Evolutionary conservation across 53 echinoderm and acorn worm genomes (phyloP).

Genomic region (Apostichopus leukothele): DNA sequence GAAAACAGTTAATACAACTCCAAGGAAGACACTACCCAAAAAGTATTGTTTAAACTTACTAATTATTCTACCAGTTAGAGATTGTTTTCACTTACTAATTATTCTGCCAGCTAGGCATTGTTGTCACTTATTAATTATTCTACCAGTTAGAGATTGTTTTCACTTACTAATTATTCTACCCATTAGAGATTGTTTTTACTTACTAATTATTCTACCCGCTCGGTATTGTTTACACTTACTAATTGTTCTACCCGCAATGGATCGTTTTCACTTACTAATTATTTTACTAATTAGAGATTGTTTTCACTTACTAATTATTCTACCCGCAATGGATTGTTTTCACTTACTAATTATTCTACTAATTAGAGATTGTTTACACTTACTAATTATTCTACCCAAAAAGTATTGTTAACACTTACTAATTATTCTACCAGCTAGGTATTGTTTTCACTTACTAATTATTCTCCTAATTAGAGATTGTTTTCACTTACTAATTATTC

Average conservation of each 20-base stretch:
- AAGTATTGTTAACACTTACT: conserved; percentile 60
- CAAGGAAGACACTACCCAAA: no score
- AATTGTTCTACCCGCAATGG: no score
- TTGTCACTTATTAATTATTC: no score
- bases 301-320: conserved; percentile 82
- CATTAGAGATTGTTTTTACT: conserved; percentile 24
- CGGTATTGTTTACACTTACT: conserved; percentile 45
- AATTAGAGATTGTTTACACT: no score
- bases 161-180: conserved; percentile 91
- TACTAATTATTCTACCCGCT: conserved; percentile 92
- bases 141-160: no score
- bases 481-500: conserved; percentile 84
- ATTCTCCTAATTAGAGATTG: conserved; percentile 53
- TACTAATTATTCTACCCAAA: neutral
- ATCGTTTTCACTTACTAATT: conserved; percentile 71
- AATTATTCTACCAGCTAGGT: conserved; percentile 86
- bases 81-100: neutral
- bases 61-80: conserved; percentile 61
- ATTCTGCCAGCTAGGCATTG: neutral
- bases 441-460: conserved; percentile 70
- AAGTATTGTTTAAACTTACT: conserved; percentile 61
- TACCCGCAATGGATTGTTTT: no score
- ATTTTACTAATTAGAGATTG: conserved; percentile 53
- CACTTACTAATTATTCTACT: conserved; percentile 91
- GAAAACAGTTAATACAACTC: no score